These are phyloP conservation scores for Hermodice carunculata DNA, from an alignment of 2,888 invertebrate genomes.

Conservation along the genomic window DNA sequence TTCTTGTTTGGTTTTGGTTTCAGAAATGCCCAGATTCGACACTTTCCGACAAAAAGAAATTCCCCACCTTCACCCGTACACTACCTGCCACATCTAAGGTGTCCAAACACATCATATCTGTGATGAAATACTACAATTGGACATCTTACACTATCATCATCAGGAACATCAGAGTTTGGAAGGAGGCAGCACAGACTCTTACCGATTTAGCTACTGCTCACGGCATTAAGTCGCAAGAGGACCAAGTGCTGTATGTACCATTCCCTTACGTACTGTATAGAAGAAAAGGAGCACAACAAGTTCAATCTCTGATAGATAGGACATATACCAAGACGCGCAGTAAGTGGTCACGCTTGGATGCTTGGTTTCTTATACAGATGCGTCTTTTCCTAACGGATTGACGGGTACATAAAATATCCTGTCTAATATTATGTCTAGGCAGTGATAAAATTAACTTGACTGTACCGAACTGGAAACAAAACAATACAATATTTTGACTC, in stretches of 20 bases:
- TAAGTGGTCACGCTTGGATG: too few species aligned
- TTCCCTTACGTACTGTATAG: constrained; percentile 48
- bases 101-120: constrained; percentile 87
- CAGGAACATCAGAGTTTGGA: constrained; percentile 51
- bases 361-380: too few species aligned
- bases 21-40: constrained; percentile 94
- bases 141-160: constrained; percentile 78
- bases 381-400: too few species aligned
- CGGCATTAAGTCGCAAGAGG: too few species aligned
- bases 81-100: constrained; percentile 92
- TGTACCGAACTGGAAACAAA: too few species aligned
- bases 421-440: too few species aligned
- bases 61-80: constrained; percentile 90
- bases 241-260: too few species aligned
- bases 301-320: constrained; percentile 79
- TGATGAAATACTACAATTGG: constrained; percentile 78
- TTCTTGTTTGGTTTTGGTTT: constrained; percentile 67
- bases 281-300: constrained; percentile 83
- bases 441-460: too few species aligned
- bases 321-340: constrained; percentile 81
- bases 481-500: too few species aligned
- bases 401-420: too few species aligned
- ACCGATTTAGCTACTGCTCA: too few species aligned
- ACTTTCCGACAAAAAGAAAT: constrained; percentile 80
- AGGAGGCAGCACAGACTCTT: constrained; percentile 68